Evolutionary conservation across 2,113 vertebrate species (phyloP).

Genomic region (Saiga tatarica): DNA sequence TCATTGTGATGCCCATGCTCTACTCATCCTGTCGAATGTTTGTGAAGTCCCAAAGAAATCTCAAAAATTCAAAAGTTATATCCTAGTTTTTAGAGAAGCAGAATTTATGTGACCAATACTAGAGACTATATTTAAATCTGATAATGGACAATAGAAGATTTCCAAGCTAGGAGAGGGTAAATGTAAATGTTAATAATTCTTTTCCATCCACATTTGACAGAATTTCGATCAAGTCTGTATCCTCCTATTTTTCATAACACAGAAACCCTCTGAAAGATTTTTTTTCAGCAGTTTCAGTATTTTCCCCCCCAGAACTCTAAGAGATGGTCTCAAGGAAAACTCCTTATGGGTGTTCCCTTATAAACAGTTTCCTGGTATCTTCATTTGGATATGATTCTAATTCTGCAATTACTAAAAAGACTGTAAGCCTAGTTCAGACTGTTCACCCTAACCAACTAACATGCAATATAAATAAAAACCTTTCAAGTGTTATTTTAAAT

Average conservation of each 20-base stretch:
- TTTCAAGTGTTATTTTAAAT: not conserved
- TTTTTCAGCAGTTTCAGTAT: not conserved
- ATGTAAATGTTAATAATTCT: conserved; percentile 26
- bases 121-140: not conserved
- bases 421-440: not conserved
- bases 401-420: conserved; percentile 8
- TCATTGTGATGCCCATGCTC: not conserved
- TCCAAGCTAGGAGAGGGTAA: conserved; percentile 14
- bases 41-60: not conserved
- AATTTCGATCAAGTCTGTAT: not conserved
- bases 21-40: not conserved
- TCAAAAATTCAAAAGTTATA: not conserved
- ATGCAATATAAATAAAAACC: not conserved
- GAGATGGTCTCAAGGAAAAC: conserved; percentile 2
- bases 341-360: not conserved
- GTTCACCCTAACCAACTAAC: not conserved
- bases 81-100: not conserved
- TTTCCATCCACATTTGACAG: not conserved
- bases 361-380: not conserved
- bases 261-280: conserved; percentile 1
- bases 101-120: not conserved
- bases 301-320: not conserved
- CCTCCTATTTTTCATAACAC: not conserved
- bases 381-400: not conserved
- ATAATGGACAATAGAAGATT: not conserved